Percentiles rank a stretch among this genome's conserved stretches.
Evolutionary conservation across 2,888 invertebrate genomes (phyloP).

Genomic region (Plutella xylostella): DNA sequence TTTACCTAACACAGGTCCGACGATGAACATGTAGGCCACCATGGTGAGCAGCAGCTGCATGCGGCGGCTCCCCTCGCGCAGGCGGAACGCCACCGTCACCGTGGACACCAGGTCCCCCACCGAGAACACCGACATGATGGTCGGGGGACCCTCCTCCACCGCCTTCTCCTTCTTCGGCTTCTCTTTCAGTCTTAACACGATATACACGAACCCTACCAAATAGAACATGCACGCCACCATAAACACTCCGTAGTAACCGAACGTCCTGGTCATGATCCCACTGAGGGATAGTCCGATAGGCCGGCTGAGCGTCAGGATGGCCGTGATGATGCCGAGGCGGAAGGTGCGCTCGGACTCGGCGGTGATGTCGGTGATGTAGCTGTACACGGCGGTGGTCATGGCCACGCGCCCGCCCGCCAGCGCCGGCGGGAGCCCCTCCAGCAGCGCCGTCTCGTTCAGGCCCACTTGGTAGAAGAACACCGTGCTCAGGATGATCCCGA

Average conservation of each 20-base stretch:
- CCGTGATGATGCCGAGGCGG: constrained; percentile 71
- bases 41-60: constrained; percentile 53
- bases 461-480: constrained; percentile 67
- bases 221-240: constrained; percentile 53
- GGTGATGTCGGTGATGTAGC: constrained; percentile 73
- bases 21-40: constrained; percentile 60
- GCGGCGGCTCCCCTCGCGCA: constrained; percentile 42
- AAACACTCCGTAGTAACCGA: constrained; percentile 63
- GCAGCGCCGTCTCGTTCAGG: constrained; percentile 64
- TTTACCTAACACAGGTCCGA: constrained; percentile 64
- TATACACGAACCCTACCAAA: constrained; percentile 53
- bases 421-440: constrained; percentile 70
- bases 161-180: constrained; percentile 33
- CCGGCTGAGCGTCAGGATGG: constrained; percentile 61
- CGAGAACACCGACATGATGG: constrained; percentile 42
- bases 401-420: constrained; percentile 72
- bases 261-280: constrained; percentile 60
- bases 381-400: constrained; percentile 72
- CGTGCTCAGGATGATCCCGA: constrained; percentile 68
- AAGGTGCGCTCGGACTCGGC: constrained; percentile 71
- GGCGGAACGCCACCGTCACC: constrained; percentile 52
- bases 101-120: constrained; percentile 55
- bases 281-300: constrained; percentile 67
- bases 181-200: constrained; percentile 47
- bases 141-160: constrained; percentile 37